phyloP scores from a whole-genome alignment of 2,888 invertebrate species.

The Ochropleura leucogaster region DNA sequence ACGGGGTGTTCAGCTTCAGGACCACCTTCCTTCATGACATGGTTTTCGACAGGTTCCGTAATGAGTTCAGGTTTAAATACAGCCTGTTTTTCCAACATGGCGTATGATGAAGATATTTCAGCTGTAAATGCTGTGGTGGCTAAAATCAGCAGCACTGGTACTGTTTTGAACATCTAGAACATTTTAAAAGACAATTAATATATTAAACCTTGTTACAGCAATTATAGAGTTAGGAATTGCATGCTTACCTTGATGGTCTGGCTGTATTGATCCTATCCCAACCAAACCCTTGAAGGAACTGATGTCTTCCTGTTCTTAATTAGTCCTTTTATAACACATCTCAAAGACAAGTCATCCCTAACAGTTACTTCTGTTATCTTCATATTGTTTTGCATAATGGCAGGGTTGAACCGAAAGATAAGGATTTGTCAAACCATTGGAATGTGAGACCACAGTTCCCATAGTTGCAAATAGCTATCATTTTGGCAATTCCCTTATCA shows the following conservation, averaged over 20 bases:
- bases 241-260: constrained; percentile 71
- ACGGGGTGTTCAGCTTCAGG: constrained; percentile 78
- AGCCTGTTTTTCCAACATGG: constrained; percentile 74
- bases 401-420: constrained; percentile 65
- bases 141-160: constrained; percentile 69
- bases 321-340: constrained; percentile 77
- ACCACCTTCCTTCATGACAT: constrained; percentile 71
- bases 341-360: constrained; percentile 64
- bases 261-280: constrained; percentile 55
- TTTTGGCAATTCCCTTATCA: constrained; percentile 30
- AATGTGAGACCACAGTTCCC: constrained; percentile 67
- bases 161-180: constrained; percentile 81
- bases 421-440: constrained; percentile 81
- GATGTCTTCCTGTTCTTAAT: constrained; percentile 60
- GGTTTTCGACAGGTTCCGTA: constrained; percentile 72
- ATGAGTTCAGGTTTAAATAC: constrained; percentile 75
- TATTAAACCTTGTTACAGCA: neutral
- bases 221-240: neutral
- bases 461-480: constrained; percentile 24
- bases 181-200: neutral
- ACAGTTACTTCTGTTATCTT: constrained; percentile 70
- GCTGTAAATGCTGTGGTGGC: constrained; percentile 73
- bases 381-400: constrained; percentile 81
- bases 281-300: constrained; percentile 69
- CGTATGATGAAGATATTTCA: constrained; percentile 77